phyloP scores from a whole-genome alignment of 2,797 vertebrate genomes.

The Apodemus agrarius region DNA sequence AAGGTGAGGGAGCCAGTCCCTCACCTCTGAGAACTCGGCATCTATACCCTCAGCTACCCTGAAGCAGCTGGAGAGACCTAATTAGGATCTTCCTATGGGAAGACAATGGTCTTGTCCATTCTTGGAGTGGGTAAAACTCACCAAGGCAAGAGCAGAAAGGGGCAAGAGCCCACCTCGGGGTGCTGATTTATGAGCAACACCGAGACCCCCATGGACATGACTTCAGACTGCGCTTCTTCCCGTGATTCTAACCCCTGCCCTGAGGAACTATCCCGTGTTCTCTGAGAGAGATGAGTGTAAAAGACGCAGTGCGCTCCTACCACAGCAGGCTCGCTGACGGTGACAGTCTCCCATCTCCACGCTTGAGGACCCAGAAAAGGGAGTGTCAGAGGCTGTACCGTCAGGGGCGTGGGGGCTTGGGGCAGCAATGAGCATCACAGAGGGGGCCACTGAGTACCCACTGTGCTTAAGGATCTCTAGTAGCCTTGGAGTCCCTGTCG shows the following conservation, averaged over 20 bases:
- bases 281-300: background rate
- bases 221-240: background rate
- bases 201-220: background rate
- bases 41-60: background rate
- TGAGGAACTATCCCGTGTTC: background rate
- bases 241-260: background rate
- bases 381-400: background rate
- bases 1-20: background rate
- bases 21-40: background rate
- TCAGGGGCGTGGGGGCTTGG: background rate
- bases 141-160: background rate
- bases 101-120: background rate
- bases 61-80: conserved; percentile 31
- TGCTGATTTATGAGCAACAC: background rate
- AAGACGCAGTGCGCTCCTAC: background rate
- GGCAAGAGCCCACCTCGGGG: background rate
- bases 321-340: background rate
- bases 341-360: background rate
- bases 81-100: background rate
- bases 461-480: background rate
- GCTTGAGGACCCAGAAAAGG: background rate
- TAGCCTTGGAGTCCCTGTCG: background rate
- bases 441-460: background rate
- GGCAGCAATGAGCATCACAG: background rate
- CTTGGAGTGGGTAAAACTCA: conserved; percentile 10